A percentile compares a stretch with the other conserved stretches of the same genome.
These are phyloP conservation scores for Orthosia gracilis DNA, from an alignment of 2,888 invertebrate species.

Conservation along the genomic window DNA sequence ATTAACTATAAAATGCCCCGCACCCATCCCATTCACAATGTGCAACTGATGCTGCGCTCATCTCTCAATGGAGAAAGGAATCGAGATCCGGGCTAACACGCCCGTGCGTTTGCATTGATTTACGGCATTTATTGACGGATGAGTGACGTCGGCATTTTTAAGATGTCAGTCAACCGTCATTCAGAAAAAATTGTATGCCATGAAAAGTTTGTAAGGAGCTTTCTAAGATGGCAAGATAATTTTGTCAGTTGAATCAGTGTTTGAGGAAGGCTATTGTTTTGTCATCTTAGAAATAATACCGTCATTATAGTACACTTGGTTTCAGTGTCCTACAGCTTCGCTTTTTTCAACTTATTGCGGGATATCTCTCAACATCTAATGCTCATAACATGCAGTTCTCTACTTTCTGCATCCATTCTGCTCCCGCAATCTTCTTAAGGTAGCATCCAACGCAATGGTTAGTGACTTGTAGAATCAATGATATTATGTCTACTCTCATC, in stretches of 20 bases:
- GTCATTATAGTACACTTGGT: neutral
- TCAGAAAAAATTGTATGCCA: too few species aligned
- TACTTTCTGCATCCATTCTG: neutral
- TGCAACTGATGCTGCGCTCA: constrained; percentile 62
- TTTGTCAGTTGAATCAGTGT: too few species aligned
- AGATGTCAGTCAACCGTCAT: neutral
- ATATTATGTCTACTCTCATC: too few species aligned
- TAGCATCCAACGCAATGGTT: too few species aligned
- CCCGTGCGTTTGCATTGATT: constrained; percentile 39
- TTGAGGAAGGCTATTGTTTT: neutral
- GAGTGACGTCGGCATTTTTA: neutral
- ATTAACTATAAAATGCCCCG: constrained; percentile 55
- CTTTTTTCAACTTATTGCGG: too few species aligned
- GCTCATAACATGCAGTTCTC: neutral
- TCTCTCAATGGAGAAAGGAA: constrained; percentile 68
- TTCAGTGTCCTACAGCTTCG: neutral
- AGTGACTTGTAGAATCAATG: too few species aligned
- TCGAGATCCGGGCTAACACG: constrained; percentile 44
- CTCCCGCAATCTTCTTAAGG: too few species aligned
- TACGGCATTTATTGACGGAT: constrained; percentile 14
- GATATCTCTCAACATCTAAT: neutral
- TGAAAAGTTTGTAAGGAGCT: neutral
- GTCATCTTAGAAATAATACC: neutral
- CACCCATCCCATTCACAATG: constrained; percentile 62
- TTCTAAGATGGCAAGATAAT: neutral